phyloP scores from a whole-genome alignment of 2,113 vertebrate genomes.

The Psittacus erithacus region DNA sequence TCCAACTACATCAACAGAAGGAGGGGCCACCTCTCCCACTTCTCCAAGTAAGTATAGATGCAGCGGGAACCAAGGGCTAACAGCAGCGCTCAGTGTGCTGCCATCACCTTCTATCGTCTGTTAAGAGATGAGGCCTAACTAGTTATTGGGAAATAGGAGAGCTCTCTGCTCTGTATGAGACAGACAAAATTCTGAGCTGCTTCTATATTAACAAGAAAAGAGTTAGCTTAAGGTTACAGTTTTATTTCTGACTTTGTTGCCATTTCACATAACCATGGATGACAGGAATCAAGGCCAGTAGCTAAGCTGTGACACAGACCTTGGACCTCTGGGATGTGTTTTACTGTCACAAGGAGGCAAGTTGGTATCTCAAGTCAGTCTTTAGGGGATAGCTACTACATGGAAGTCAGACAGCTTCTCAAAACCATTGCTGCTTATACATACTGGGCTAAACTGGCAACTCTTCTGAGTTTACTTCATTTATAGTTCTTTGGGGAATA shows the following conservation, averaged over 20 bases:
- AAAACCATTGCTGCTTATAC: background rate
- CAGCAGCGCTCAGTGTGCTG: background rate
- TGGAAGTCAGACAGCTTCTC: background rate
- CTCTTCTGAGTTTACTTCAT: background rate
- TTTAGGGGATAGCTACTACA: background rate
- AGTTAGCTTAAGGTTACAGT: background rate
- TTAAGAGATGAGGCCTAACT: background rate
- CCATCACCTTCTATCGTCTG: background rate
- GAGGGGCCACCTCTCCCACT: slow-evolving; percentile 93
- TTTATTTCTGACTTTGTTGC: background rate
- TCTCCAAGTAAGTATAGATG: slow-evolving; percentile 92
- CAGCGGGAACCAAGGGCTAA: slow-evolving; percentile 17
- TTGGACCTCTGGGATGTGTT: background rate
- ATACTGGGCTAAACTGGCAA: background rate
- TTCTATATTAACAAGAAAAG: background rate
- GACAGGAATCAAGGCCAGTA: background rate
- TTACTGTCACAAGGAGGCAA: background rate
- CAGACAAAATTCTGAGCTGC: background rate
- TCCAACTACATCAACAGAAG: slow-evolving; percentile 93
- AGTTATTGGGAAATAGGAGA: background rate
- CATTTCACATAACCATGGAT: background rate
- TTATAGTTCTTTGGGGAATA: slow-evolving; percentile 15
- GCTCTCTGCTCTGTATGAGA: background rate
- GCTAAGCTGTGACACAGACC: background rate
- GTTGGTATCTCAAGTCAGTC: background rate